Conservation (phyloP, 1,140 invertebrate genomes). For the Trinorchestia longiramus region DNA sequence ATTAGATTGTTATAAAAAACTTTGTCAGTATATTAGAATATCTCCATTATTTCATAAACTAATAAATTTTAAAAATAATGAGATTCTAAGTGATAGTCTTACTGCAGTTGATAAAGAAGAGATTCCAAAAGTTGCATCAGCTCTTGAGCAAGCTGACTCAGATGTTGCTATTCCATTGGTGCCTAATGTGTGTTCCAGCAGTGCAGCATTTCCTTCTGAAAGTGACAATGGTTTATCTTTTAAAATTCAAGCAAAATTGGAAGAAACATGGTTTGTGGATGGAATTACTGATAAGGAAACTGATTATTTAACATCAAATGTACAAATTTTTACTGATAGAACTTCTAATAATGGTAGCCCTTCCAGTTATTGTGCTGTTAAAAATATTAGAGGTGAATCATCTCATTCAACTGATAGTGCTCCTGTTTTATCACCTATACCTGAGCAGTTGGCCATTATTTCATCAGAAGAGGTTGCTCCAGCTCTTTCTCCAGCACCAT, state of each 20-base stretch:
- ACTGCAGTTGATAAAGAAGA: slow-evolving; percentile 71
- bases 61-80: slow-evolving; percentile 70
- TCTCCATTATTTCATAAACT: slow-evolving; percentile 78
- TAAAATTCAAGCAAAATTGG: slow-evolving; percentile 15
- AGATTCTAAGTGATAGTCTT: slow-evolving; percentile 68
- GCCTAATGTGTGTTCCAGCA: slow-evolving; percentile 35
- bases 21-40: slow-evolving; percentile 84
- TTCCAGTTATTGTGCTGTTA: neutral
- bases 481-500: neutral
- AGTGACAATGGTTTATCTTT: neutral
- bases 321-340: neutral
- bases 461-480: slow-evolving; percentile 12
- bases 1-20: slow-evolving; percentile 87
- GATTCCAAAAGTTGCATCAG: slow-evolving; percentile 70
- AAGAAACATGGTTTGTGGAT: slow-evolving; percentile 32
- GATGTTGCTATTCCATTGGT: neutral
- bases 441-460: neutral
- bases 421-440: slow-evolving; percentile 36
- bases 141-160: neutral
- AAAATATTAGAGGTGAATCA: neutral
- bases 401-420: slow-evolving; percentile 4
- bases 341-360: neutral
- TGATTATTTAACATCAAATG: neutral
- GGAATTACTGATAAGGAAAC: slow-evolving; percentile 2
- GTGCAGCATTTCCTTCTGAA: neutral